Percentiles rank a stretch among this genome's conserved stretches.
Evolutionary conservation across 2,888 invertebrate genomes (phyloP).

Genomic region (Acanthosepion lycidas): DNA sequence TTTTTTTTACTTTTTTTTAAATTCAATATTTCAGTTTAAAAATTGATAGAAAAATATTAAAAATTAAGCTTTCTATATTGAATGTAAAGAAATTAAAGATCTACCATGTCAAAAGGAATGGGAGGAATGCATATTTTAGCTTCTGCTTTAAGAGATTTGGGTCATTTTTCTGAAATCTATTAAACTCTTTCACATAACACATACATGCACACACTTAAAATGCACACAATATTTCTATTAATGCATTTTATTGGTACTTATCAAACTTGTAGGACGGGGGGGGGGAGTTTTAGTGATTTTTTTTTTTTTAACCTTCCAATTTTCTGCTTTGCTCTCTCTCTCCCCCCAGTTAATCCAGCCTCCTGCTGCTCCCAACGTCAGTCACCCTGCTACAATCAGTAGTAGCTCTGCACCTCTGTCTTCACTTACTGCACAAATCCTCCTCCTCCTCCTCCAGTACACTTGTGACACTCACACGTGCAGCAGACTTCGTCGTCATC

Average conservation of each 20-base stretch:
- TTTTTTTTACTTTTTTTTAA: neutral
- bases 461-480: slow-evolving; percentile 44
- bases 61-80: neutral
- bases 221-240: neutral
- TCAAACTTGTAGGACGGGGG: neutral
- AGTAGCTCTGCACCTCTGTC: slow-evolving; percentile 44
- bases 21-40: neutral
- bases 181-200: neutral
- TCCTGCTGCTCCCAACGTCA: slow-evolving; percentile 44
- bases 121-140: too few relatives aligned
- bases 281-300: neutral
- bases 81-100: neutral
- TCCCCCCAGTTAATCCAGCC: neutral
- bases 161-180: neutral
- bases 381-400: slow-evolving; percentile 43
- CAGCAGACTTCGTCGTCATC: slow-evolving; percentile 44
- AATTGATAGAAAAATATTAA: neutral
- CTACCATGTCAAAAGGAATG: neutral
- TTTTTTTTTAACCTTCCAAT: neutral
- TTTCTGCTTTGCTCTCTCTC: slow-evolving; percentile 33
- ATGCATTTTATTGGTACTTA: neutral
- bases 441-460: slow-evolving; percentile 45
- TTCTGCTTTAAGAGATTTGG: neutral
- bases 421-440: slow-evolving; percentile 46
- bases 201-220: neutral